Percentiles rank a stretch among this genome's conserved stretches.
These are phyloP conservation scores for Malurus cyaneus DNA, from an alignment of 2,113 vertebrate genomes.

Conservation along the genomic window DNA sequence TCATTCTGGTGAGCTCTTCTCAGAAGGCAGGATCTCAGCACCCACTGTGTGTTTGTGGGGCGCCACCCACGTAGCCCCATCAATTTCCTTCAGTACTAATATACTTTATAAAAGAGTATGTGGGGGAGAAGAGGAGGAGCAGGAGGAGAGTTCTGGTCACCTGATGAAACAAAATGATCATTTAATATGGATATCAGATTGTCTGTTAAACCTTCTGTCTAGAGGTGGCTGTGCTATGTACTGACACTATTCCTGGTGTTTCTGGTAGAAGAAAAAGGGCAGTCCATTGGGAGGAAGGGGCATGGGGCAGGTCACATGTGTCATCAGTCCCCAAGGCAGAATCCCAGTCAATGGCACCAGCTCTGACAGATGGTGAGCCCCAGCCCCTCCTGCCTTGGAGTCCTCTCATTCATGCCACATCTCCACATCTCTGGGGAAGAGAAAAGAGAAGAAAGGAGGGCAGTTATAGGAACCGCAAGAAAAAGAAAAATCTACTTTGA, in stretches of 20 bases:
- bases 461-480: slow-evolving; percentile 37
- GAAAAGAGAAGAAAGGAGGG: neutral
- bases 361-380: neutral
- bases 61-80: accelerated
- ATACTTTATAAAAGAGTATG: neutral
- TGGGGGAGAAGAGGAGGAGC: neutral
- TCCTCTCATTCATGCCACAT: neutral
- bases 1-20: neutral
- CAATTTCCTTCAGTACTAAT: neutral
- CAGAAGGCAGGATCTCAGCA: slow-evolving; percentile 7
- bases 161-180: neutral
- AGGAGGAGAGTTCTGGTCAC: neutral
- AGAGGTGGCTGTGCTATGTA: neutral
- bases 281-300: neutral
- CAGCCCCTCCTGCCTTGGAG: neutral
- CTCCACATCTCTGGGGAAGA: neutral
- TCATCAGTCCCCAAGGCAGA: neutral
- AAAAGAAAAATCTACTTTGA: neutral
- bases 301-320: neutral
- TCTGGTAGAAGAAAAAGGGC: neutral
- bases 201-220: neutral
- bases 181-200: neutral
- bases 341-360: neutral
- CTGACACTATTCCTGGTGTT: neutral
- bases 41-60: neutral